Conservation (phyloP, 1,140 invertebrate species). For the Cotesia typhae region DNA sequence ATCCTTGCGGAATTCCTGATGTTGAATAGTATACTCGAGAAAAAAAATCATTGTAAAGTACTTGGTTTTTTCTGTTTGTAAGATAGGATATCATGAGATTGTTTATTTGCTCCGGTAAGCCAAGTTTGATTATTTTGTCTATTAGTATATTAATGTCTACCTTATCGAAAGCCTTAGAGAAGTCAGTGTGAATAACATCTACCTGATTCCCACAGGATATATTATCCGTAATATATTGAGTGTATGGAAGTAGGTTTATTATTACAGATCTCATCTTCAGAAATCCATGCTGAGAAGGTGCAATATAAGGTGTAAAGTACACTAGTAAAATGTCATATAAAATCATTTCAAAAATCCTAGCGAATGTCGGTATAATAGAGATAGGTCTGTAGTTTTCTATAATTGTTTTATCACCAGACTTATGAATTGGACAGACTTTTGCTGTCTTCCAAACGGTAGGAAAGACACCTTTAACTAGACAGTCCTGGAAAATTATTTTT, state of each 20-base stretch:
- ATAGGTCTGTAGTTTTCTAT: conserved; percentile 19
- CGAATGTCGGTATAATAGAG: conserved; percentile 19
- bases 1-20: no score
- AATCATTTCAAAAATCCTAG: conserved; percentile 23
- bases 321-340: conserved; percentile 22
- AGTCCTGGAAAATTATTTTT: no score
- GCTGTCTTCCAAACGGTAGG: conserved; percentile 23
- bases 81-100: neutral
- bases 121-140: neutral
- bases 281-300: conserved; percentile 35
- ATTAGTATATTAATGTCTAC: conserved; percentile 41
- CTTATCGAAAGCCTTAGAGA: conserved; percentile 48
- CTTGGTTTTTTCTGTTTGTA: neutral
- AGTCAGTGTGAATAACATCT: conserved; percentile 46
- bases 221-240: neutral
- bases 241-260: conserved; percentile 30
- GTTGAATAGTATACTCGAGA: neutral
- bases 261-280: conserved; percentile 24
- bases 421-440: conserved; percentile 28
- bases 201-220: conserved; percentile 37
- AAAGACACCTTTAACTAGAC: neutral
- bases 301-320: neutral
- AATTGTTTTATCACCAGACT: conserved; percentile 10
- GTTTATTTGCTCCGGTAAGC: neutral
- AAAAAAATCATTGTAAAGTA: neutral